A percentile compares a stretch with the other conserved stretches of the same genome.
Conservation (phyloP, 53 echinoderm and acorn worm species). For the Mesocentrotus franciscanus region DNA sequence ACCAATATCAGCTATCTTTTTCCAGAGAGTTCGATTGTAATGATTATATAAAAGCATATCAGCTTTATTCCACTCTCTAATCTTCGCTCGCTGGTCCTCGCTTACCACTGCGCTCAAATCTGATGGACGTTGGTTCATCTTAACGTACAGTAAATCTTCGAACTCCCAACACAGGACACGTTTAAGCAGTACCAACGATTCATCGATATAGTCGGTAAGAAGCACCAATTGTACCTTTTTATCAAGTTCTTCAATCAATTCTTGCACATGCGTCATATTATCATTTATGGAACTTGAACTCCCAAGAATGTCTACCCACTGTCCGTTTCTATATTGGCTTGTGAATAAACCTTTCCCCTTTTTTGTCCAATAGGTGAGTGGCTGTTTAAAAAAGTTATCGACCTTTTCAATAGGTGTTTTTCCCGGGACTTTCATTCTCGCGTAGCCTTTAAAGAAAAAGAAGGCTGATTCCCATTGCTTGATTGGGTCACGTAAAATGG, state of each 20-base stretch:
- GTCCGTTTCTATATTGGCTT: constrained; percentile 5
- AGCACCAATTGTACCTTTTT: constrained; percentile 62
- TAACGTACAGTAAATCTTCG: constrained; percentile 60
- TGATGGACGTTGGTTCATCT: constrained; percentile 55
- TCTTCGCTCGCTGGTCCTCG: neutral
- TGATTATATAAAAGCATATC: constrained; percentile 67
- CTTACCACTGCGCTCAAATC: neutral
- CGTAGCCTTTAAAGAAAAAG: constrained; percentile 34
- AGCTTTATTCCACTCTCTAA: constrained; percentile 67
- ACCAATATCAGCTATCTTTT: constrained; percentile 58
- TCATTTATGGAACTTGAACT: constrained; percentile 19
- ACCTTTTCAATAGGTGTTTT: neutral
- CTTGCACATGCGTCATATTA: constrained; percentile 18
- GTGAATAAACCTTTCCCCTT: neutral
- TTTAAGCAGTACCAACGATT: constrained; percentile 72
- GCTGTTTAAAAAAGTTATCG: neutral
- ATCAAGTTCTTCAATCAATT: constrained; percentile 38
- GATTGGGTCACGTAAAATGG: constrained; percentile 35
- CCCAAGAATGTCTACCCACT: constrained; percentile 28
- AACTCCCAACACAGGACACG: constrained; percentile 67
- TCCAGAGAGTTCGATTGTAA: constrained; percentile 73
- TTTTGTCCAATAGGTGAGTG: neutral
- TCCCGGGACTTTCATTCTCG: neutral
- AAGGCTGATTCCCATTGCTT: constrained; percentile 60
- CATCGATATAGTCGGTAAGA: constrained; percentile 72